Conservation (phyloP, 2,888 invertebrate species). For the Xestia rhomboidea region DNA sequence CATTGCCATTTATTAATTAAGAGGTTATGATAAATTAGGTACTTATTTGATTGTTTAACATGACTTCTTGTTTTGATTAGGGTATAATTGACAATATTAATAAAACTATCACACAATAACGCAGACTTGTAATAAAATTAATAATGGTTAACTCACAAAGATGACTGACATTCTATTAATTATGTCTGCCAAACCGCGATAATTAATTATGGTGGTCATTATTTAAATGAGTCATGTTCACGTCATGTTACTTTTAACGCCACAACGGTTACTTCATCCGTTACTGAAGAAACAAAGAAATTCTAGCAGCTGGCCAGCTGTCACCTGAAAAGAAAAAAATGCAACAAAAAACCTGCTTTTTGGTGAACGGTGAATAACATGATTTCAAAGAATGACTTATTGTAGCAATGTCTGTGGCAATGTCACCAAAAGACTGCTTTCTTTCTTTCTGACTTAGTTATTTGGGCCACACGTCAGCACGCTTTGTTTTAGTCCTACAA, state of each 20-base stretch:
- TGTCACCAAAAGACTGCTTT: constrained; percentile 11
- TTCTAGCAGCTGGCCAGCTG: background rate
- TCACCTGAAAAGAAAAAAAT: background rate
- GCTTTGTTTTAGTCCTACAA: constrained; percentile 42
- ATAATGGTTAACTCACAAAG: constrained; percentile 10
- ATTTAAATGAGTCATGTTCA: constrained; percentile 25
- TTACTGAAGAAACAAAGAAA: background rate
- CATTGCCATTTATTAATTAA: constrained; percentile 47
- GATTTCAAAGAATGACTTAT: constrained; percentile 16
- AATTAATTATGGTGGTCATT: constrained; percentile 35
- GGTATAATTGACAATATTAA: constrained; percentile 12
- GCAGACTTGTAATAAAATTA: constrained; percentile 6
- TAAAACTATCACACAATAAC: constrained; percentile 28
- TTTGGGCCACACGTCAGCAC: constrained; percentile 18
- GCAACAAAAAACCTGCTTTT: constrained; percentile 1
- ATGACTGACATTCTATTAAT: constrained; percentile 34
- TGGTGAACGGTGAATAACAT: constrained; percentile 17
- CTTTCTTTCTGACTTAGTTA: background rate
- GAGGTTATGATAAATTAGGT: constrained; percentile 12
- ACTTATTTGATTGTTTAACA: constrained; percentile 4
- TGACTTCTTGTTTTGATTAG: constrained; percentile 32
- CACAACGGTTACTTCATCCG: background rate
- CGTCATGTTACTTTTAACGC: constrained; percentile 23
- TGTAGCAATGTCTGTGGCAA: background rate
- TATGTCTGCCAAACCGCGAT: constrained; percentile 10